Conservation (phyloP, 2,888 invertebrate species). For the Thera obeliscata region DNA sequence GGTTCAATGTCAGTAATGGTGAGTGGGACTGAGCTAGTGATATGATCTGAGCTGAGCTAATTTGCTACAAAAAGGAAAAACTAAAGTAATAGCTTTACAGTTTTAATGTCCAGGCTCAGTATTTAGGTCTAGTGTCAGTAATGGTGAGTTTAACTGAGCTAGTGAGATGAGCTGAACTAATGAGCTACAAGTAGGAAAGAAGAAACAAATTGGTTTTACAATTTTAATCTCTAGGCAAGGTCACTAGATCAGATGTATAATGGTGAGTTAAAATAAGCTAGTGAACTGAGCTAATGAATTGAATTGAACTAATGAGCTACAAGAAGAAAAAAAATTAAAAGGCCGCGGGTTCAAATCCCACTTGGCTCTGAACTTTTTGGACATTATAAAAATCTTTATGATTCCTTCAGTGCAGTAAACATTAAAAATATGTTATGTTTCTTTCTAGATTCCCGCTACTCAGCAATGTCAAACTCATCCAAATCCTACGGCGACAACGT, state of each 20-base stretch:
- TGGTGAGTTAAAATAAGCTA: neutral
- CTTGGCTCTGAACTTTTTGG: too few relatives aligned
- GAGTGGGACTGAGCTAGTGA: neutral
- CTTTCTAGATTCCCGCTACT: conserved; percentile 73
- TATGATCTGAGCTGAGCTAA: too few relatives aligned
- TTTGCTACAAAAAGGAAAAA: too few relatives aligned
- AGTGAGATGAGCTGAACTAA: neutral
- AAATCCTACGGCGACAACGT: conserved; percentile 84
- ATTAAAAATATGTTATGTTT: conserved; percentile 5
- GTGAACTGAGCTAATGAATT: neutral
- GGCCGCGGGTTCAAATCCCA: too few relatives aligned
- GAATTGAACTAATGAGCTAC: neutral
- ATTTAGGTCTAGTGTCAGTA: too few relatives aligned
- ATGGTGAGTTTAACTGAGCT: neutral
- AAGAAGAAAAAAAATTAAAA: neutral
- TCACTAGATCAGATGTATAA: too few relatives aligned
- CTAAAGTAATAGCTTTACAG: too few relatives aligned
- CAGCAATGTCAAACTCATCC: conserved; percentile 77
- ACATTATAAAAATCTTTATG: too few relatives aligned
- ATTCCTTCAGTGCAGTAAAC: too few relatives aligned
- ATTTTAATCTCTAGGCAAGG: too few relatives aligned
- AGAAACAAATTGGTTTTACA: neutral
- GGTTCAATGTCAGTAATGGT: conserved; percentile 81
- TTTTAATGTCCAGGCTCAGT: too few relatives aligned
- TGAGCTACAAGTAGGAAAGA: neutral